phyloP scores from a whole-genome alignment of 2,888 invertebrate species.

The Drosophila dives region DNA sequence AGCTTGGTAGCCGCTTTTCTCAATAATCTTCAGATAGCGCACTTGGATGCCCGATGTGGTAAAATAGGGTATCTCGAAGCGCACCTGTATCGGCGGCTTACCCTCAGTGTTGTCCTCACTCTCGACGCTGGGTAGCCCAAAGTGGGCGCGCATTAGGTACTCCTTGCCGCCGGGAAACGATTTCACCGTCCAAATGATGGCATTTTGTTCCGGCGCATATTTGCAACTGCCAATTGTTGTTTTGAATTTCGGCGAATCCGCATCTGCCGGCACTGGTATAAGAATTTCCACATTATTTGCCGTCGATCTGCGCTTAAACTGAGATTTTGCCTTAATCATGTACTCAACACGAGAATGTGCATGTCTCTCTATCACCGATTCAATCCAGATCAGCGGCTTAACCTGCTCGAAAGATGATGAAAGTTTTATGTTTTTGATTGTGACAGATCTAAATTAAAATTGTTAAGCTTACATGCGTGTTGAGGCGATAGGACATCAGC shows the following conservation, averaged over 20 bases:
- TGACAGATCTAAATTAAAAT: not conserved
- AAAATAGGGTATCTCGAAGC: constrained; percentile 99
- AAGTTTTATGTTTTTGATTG: not conserved
- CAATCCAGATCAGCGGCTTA: constrained; percentile 99
- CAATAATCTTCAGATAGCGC: constrained; percentile 90
- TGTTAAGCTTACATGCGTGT: constrained; percentile 91
- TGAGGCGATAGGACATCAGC: constrained; percentile 98
- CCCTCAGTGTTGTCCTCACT: constrained; percentile 96
- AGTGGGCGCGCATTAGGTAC: constrained; percentile 98
- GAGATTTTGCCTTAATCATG: constrained; percentile 99
- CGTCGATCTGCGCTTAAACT: constrained; percentile 98
- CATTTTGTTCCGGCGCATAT: constrained; percentile 98
- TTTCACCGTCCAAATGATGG: constrained; percentile 98
- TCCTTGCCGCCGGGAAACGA: constrained; percentile 99
- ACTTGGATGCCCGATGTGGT: constrained; percentile 99
- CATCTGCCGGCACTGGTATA: constrained; percentile 97
- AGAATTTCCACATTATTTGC: constrained; percentile 99
- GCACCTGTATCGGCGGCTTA: constrained; percentile 98
- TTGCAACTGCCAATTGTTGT: constrained; percentile 98
- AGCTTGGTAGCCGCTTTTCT: constrained; percentile 99
- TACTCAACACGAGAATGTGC: constrained; percentile 99
- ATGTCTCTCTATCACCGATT: constrained; percentile 98
- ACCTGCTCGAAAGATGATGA: constrained; percentile 81
- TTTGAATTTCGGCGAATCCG: constrained; percentile 99
- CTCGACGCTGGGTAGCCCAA: constrained; percentile 97